Evolutionary conservation across 1,140 invertebrate species (phyloP).

Genomic region (Schlechtendalia chinensis): DNA sequence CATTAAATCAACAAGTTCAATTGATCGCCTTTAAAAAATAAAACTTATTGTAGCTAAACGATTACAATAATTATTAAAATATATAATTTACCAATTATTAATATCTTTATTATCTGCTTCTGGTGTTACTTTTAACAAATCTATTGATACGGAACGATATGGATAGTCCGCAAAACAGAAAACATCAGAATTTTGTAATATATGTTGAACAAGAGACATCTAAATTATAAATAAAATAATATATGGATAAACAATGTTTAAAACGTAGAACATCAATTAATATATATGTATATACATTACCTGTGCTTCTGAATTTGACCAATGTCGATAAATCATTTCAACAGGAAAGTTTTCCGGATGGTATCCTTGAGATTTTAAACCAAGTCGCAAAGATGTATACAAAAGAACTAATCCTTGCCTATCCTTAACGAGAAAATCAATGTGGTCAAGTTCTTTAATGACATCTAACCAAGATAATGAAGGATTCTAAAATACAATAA

Average conservation of each 20-base stretch:
- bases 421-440: constrained; percentile 84
- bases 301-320: constrained; percentile 89
- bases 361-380: constrained; percentile 72
- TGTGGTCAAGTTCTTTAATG: constrained; percentile 83
- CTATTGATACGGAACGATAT: constrained; percentile 78
- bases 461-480: constrained; percentile 91
- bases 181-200: constrained; percentile 86
- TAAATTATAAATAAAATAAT: constrained; percentile 57
- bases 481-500: constrained; percentile 60
- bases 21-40: constrained; percentile 63
- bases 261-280: constrained; percentile 16
- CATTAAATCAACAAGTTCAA: constrained; percentile 86
- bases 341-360: constrained; percentile 78
- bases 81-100: constrained; percentile 68
- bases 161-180: constrained; percentile 92
- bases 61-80: not conserved
- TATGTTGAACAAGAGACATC: constrained; percentile 80
- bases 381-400: constrained; percentile 72
- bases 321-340: constrained; percentile 83
- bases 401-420: constrained; percentile 78
- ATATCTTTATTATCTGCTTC: constrained; percentile 91
- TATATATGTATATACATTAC: constrained; percentile 51
- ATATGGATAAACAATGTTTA: not conserved
- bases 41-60: constrained; percentile 18
- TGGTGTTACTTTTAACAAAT: constrained; percentile 82